Conservation (phyloP, 2,797 vertebrate genomes). For the Heterohyrax brucei region DNA sequence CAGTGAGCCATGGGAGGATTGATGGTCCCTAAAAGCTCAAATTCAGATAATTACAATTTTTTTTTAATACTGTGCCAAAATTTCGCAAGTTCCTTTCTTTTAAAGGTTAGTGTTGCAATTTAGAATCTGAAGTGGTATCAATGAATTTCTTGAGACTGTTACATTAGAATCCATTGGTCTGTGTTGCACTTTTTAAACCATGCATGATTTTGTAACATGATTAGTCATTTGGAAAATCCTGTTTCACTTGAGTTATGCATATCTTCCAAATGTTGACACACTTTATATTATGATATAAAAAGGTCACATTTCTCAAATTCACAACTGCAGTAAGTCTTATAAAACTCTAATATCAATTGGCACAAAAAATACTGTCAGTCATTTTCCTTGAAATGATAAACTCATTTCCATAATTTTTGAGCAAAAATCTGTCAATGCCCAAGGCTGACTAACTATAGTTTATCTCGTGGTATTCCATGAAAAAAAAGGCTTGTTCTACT, state of each 20-base stretch:
- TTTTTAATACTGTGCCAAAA: not conserved
- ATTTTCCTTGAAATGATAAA: constrained; percentile 40
- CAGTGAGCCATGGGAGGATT: not conserved
- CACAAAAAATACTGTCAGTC: constrained; percentile 31
- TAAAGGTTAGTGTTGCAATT: not conserved
- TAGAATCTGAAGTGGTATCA: not conserved
- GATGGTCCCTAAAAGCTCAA: not conserved
- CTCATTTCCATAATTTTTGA: constrained; percentile 11
- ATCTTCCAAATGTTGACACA: not conserved
- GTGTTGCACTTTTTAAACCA: too few species aligned
- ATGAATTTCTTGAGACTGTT: not conserved
- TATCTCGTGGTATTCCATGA: not conserved
- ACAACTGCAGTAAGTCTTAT: not conserved
- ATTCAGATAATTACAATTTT: constrained; percentile 8
- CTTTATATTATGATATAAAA: not conserved
- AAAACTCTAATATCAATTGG: constrained; percentile 10
- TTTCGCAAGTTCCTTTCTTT: not conserved
- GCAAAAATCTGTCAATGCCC: not conserved
- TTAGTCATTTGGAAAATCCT: too few species aligned
- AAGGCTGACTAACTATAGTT: not conserved
- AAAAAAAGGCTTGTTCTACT: not conserved
- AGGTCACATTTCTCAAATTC: not conserved
- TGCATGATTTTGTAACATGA: too few species aligned
- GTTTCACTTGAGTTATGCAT: too few species aligned
- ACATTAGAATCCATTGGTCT: too few species aligned